Conservation (phyloP, 2,888 invertebrate genomes). For the Plusia festucae region DNA sequence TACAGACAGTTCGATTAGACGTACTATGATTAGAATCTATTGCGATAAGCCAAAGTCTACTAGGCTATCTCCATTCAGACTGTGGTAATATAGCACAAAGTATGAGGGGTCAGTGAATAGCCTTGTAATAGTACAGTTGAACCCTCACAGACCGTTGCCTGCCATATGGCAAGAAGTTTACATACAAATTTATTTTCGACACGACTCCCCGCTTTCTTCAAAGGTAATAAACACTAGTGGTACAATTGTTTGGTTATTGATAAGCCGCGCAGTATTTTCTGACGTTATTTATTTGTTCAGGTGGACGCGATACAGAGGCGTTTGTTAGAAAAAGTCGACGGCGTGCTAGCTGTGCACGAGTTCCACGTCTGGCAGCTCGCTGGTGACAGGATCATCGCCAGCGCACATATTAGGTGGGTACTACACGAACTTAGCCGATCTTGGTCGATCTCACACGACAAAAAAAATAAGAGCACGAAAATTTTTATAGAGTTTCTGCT, state of each 20-base stretch:
- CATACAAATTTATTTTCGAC: slow-evolving; percentile 19
- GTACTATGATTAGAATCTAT: not conserved
- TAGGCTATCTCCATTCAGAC: not conserved
- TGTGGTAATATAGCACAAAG: not conserved
- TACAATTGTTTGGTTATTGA: slow-evolving; percentile 41
- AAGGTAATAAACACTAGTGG: slow-evolving; percentile 25
- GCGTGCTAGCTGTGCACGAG: slow-evolving; percentile 98
- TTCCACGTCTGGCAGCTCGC: slow-evolving; percentile 99
- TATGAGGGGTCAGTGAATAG: not conserved
- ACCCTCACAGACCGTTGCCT: slow-evolving; percentile 17
- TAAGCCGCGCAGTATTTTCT: slow-evolving; percentile 26
- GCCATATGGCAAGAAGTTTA: slow-evolving; percentile 10
- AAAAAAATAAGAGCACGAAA: slow-evolving; percentile 3
- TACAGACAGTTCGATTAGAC: slow-evolving; percentile 4
- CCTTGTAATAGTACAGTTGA: not conserved
- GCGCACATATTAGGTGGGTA: slow-evolving; percentile 96
- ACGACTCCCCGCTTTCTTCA: slow-evolving; percentile 27
- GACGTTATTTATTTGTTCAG: slow-evolving; percentile 75
- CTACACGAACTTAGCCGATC: not conserved
- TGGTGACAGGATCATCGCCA: slow-evolving; percentile 98
- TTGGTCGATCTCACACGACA: not conserved
- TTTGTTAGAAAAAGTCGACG: slow-evolving; percentile 96
- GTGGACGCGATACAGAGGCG: slow-evolving; percentile 97
- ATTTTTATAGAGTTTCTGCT: slow-evolving; percentile 12
- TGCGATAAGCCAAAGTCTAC: not conserved